Evolutionary conservation across 2,113 vertebrate species (phyloP).

Genomic region (Circaetus cinerascens): DNA sequence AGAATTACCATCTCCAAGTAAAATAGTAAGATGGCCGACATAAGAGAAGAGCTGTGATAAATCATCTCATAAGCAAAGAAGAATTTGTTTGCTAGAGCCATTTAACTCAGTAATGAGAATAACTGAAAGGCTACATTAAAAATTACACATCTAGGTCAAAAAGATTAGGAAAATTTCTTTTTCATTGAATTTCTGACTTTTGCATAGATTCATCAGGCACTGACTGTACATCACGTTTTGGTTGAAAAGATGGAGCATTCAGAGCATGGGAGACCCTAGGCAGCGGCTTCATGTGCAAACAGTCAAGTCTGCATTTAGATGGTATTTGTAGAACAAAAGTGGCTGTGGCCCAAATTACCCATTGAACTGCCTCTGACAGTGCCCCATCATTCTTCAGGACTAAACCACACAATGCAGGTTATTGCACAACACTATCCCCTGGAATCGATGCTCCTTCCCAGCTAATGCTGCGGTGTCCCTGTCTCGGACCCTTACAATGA

Average conservation of each 20-base stretch:
- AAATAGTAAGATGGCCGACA: neutral
- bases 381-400: neutral
- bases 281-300: neutral
- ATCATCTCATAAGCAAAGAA: neutral
- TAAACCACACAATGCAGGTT: neutral
- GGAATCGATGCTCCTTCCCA: neutral
- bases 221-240: neutral
- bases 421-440: neutral
- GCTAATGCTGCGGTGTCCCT: neutral
- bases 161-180: neutral
- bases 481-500: rapidly evolving
- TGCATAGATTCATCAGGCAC: neutral
- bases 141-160: neutral
- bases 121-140: neutral
- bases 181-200: neutral
- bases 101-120: neutral
- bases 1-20: neutral
- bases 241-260: neutral
- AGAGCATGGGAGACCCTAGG: neutral
- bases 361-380: neutral
- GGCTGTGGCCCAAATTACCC: neutral
- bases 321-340: neutral
- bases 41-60: neutral
- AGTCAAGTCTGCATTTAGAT: neutral
- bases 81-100: neutral